These are phyloP conservation scores for Nesoenas mayeri DNA, from an alignment of 2,113 vertebrate genomes.

Conservation along the genomic window DNA sequence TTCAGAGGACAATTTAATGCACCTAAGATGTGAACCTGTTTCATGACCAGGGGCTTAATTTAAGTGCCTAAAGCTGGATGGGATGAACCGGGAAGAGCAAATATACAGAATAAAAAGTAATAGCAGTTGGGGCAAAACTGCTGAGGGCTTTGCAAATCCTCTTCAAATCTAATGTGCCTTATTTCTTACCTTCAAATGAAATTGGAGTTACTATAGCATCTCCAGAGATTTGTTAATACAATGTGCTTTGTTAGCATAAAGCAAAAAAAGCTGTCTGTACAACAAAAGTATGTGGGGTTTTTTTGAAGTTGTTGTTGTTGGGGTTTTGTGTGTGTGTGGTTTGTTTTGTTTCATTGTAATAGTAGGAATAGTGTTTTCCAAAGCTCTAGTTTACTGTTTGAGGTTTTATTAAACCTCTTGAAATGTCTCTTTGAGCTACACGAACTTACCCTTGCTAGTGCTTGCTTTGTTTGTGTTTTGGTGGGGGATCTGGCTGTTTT, in stretches of 20 bases:
- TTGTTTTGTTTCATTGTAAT: neutral
- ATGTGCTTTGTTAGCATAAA: neutral
- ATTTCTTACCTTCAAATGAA: neutral
- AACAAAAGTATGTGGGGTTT: neutral
- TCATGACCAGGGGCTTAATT: neutral
- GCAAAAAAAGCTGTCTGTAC: neutral
- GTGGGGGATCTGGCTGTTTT: neutral
- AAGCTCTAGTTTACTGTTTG: neutral
- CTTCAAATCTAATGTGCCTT: neutral
- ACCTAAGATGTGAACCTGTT: neutral
- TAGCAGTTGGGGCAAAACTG: neutral
- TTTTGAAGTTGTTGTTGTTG: neutral
- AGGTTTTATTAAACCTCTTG: constrained; percentile 24
- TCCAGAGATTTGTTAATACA: constrained; percentile 27
- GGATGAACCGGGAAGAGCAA: neutral
- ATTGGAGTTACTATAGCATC: neutral
- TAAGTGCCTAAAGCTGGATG: neutral
- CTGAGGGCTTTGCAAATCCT: constrained; percentile 11
- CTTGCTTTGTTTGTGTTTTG: neutral
- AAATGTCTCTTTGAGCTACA: neutral
- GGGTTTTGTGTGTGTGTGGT: neutral
- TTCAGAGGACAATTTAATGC: neutral
- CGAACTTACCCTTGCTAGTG: neutral
- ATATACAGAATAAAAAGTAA: neutral
- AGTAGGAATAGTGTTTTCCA: neutral